Conservation (phyloP, 2,888 invertebrate genomes). For the Synanthedon formicaeformis region DNA sequence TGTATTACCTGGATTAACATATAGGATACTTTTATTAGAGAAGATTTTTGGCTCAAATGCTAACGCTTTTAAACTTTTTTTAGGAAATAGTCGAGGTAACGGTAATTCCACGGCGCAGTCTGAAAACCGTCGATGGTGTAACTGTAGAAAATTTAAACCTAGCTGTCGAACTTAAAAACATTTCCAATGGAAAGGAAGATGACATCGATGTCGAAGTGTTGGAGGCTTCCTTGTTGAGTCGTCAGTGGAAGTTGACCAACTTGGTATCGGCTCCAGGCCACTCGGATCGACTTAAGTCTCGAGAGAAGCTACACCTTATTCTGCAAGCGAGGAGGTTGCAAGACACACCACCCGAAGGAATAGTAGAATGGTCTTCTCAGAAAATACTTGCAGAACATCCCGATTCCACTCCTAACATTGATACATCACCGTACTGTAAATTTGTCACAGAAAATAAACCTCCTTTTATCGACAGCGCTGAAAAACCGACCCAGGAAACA, state of each 20-base stretch:
- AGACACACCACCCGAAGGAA: conserved; percentile 22
- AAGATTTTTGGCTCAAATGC: too few relatives aligned
- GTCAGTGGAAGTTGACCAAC: conserved; percentile 69
- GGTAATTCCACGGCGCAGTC: conserved; percentile 65
- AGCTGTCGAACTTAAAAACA: conserved; percentile 77
- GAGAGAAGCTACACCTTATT: conserved; percentile 53
- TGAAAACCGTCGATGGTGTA: conserved; percentile 36
- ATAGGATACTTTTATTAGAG: too few relatives aligned
- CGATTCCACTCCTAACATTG: conserved; percentile 26
- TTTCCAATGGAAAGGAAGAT: conserved; percentile 73
- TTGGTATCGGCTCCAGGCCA: conserved; percentile 36
- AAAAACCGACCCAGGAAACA: conserved; percentile 19
- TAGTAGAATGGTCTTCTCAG: conserved; percentile 38
- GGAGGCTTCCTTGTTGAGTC: conserved; percentile 72
- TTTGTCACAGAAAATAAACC: conserved; percentile 39
- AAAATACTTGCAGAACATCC: conserved; percentile 33
- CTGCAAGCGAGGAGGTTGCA: conserved; percentile 41
- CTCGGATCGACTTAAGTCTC: conserved; percentile 29
- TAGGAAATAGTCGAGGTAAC: conserved; percentile 70
- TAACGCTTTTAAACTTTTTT: conserved; percentile 5
- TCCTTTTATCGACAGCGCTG: conserved; percentile 29
- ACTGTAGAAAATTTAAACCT: conserved; percentile 73
- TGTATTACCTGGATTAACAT: too few relatives aligned
- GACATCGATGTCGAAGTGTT: conserved; percentile 69
- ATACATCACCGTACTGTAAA: conserved; percentile 36